A percentile compares a stretch with the other conserved stretches of the same genome.
Conservation (phyloP, 2,113 vertebrate genomes). For the Mohoua ochrocephala region DNA sequence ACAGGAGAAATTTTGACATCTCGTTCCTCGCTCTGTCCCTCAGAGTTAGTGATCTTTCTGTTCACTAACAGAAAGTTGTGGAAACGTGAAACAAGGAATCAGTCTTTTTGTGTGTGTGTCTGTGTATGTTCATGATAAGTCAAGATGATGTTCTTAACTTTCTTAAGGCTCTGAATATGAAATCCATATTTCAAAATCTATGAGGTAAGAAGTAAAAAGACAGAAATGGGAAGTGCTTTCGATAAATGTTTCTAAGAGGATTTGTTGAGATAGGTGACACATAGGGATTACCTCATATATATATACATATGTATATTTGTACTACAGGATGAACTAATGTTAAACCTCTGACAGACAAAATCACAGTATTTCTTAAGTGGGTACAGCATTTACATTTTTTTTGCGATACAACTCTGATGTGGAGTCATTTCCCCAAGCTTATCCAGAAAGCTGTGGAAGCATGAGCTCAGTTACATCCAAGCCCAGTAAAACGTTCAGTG, state of each 20-base stretch:
- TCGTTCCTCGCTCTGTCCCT: not conserved
- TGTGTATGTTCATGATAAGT: not conserved
- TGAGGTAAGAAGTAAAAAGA: not conserved
- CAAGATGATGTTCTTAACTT: not conserved
- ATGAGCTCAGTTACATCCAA: not conserved
- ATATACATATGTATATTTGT: not conserved
- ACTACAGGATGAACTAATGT: not conserved
- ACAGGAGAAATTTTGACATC: not conserved
- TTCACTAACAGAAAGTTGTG: not conserved
- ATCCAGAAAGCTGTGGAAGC: not conserved
- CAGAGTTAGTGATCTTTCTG: too few species aligned
- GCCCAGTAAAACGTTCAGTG: not conserved
- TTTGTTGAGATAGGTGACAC: not conserved
- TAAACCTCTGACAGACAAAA: not conserved
- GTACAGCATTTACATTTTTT: not conserved
- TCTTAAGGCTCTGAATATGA: not conserved
- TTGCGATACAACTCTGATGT: not conserved
- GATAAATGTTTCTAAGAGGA: not conserved
- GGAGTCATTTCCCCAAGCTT: not conserved
- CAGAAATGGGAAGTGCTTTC: not conserved
- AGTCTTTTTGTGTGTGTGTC: rapidly evolving
- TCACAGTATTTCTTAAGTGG: not conserved
- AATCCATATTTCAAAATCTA: not conserved
- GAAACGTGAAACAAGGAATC: not conserved
- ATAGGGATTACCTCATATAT: not conserved